Conservation (phyloP, 2,797 vertebrate species). For the Alcedo quadribrachys region DNA sequence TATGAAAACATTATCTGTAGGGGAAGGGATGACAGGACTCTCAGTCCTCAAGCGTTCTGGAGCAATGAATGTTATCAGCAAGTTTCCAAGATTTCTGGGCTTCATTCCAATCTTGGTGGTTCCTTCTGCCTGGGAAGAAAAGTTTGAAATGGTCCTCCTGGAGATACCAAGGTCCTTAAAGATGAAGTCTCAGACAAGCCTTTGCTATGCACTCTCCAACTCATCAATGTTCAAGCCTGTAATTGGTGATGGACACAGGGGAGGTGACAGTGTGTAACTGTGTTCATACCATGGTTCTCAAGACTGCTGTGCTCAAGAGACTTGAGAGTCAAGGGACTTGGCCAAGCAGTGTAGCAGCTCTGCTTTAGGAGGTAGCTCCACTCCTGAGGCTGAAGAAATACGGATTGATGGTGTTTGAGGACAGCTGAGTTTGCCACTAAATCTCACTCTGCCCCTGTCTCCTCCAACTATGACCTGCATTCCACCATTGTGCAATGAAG, state of each 20-base stretch:
- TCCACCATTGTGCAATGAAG: neutral
- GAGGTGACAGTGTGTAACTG: neutral
- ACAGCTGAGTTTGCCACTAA: neutral
- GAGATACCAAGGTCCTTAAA: neutral
- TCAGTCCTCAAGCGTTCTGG: neutral
- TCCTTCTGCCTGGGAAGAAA: neutral
- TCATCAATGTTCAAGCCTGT: neutral
- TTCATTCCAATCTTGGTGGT: neutral
- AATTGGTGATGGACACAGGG: neutral
- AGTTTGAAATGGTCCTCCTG: neutral
- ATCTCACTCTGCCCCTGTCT: neutral
- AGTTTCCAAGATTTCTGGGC: neutral
- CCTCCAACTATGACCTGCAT: rapidly evolving
- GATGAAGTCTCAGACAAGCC: neutral
- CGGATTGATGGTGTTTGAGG: neutral
- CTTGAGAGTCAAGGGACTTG: neutral
- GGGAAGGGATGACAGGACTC: neutral
- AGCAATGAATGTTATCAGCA: neutral
- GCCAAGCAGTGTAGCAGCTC: neutral
- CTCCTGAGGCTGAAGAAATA: neutral
- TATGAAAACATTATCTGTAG: neutral
- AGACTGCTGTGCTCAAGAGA: neutral
- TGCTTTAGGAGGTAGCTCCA: neutral
- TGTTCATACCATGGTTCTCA: neutral
- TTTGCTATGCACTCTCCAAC: neutral